Conservation (phyloP, 2,113 vertebrate species). For the Clarias batrachus region DNA sequence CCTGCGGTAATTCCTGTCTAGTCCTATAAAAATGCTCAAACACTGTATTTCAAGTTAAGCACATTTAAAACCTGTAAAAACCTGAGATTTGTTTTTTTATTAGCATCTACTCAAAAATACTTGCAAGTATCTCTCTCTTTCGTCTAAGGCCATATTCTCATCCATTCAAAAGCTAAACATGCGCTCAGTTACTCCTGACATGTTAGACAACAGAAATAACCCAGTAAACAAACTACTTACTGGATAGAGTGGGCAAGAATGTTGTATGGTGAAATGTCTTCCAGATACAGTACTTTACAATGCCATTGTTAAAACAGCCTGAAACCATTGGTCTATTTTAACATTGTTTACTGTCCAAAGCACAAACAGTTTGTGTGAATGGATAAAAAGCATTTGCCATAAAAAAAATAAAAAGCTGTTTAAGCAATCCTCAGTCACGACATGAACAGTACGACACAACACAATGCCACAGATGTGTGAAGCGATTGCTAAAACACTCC, state of each 20-base stretch:
- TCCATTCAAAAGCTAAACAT: not conserved
- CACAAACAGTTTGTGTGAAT: constrained; percentile 63
- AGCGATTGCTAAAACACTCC: constrained; percentile 55
- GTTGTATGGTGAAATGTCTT: not conserved
- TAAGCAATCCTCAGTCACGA: constrained; percentile 64
- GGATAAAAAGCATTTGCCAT: constrained; percentile 59
- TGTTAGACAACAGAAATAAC: constrained; percentile 6
- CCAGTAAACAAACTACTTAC: not conserved
- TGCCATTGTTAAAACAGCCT: constrained; percentile 28
- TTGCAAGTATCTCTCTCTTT: not conserved
- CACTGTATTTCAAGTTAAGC: not conserved
- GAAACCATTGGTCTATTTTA: constrained; percentile 53
- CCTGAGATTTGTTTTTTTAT: not conserved
- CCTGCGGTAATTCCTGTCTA: not conserved
- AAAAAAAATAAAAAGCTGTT: constrained; percentile 57
- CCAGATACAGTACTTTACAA: constrained; percentile 17
- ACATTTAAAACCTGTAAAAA: not conserved
- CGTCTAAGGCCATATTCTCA: not conserved
- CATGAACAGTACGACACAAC: constrained; percentile 58
- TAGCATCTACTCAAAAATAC: not conserved
- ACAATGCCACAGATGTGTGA: constrained; percentile 57
- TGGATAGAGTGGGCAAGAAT: not conserved
- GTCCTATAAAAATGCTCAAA: not conserved
- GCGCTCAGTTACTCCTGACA: not conserved
- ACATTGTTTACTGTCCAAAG: constrained; percentile 67